Conservation (phyloP, 64 coral and sea anemone genomes). For the Montipora efflorescens region DNA sequence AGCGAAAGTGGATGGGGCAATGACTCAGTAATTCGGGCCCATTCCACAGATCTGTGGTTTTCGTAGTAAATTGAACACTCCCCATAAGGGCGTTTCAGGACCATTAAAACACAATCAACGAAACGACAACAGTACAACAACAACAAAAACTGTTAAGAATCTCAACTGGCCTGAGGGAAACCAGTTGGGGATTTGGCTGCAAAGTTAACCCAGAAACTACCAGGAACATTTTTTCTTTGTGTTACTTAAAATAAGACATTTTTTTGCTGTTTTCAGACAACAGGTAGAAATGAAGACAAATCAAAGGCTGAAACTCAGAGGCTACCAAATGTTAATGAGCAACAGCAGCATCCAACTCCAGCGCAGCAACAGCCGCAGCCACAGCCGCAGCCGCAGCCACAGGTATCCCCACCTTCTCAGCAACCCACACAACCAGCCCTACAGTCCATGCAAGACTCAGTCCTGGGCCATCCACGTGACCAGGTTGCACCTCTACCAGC, state of each 20-base stretch:
- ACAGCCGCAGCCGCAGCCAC: background rate
- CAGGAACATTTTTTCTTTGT: background rate
- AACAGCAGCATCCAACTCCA: slow-evolving; percentile 10
- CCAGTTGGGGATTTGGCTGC: too few species aligned
- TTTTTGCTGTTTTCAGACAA: slow-evolving; percentile 39
- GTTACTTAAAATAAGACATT: background rate
- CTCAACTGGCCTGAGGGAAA: too few species aligned
- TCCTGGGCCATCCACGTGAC: slow-evolving; percentile 35
- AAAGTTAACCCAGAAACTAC: too few species aligned
- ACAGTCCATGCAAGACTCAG: slow-evolving; percentile 32
- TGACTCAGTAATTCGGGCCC: too few species aligned
- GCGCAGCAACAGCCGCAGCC: background rate
- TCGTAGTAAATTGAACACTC: too few species aligned
- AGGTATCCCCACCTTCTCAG: background rate
- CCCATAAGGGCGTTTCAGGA: too few species aligned
- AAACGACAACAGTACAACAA: too few species aligned
- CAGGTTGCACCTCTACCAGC: background rate
- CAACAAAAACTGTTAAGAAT: too few species aligned
- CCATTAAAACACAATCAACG: too few species aligned
- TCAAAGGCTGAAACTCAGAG: slow-evolving; percentile 38
- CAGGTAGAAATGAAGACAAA: slow-evolving; percentile 64
- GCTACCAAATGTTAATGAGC: slow-evolving; percentile 1
- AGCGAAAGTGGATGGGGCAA: too few species aligned
- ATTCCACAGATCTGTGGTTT: too few species aligned
- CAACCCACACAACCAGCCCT: background rate